Percentiles rank a stretch among this genome's conserved stretches.
These are phyloP conservation scores for Camponotus fellah DNA, from an alignment of 2,888 invertebrate species.

Conservation along the genomic window DNA sequence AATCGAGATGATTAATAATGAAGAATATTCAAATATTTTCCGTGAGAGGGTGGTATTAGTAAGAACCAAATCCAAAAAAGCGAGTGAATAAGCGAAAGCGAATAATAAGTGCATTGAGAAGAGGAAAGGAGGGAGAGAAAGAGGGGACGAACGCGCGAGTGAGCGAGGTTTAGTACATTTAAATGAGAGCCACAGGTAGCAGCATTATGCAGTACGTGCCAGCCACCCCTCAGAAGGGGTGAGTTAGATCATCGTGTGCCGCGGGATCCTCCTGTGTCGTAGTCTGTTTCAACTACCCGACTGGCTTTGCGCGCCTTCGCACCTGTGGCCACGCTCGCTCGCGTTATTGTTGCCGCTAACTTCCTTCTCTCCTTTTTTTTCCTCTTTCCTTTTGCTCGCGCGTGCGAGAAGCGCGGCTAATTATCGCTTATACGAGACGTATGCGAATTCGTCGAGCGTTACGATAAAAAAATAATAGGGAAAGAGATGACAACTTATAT, in stretches of 20 bases:
- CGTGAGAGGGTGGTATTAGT: conserved; percentile 72
- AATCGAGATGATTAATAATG: conserved; percentile 79
- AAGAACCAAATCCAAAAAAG: conserved; percentile 64
- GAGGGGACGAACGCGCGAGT: conserved; percentile 63
- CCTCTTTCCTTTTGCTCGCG: conserved; percentile 28
- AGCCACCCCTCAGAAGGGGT: conserved; percentile 79
- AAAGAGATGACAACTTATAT: not conserved
- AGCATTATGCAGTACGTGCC: conserved; percentile 83
- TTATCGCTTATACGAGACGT: conserved; percentile 51
- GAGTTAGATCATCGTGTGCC: conserved; percentile 80
- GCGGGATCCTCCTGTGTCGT: conserved; percentile 72
- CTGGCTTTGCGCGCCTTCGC: conserved; percentile 73
- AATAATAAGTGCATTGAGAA: conserved; percentile 55
- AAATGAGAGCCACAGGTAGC: conserved; percentile 85
- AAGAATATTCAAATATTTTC: conserved; percentile 48
- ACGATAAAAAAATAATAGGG: conserved; percentile 24
- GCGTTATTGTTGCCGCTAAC: conserved; percentile 56
- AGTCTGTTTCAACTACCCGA: conserved; percentile 74
- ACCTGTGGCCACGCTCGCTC: conserved; percentile 68
- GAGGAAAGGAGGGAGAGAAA: conserved; percentile 50
- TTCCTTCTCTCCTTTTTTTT: conserved; percentile 1
- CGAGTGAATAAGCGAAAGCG: conserved; percentile 45
- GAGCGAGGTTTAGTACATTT: conserved; percentile 82
- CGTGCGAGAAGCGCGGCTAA: conserved; percentile 52
- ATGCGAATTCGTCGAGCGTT: conserved; percentile 23